Evolutionary conservation across 1,140 invertebrate genomes (phyloP), one percentile per base, ranked within the genome.

Genomic region (Pararge aegeria): DNA sequence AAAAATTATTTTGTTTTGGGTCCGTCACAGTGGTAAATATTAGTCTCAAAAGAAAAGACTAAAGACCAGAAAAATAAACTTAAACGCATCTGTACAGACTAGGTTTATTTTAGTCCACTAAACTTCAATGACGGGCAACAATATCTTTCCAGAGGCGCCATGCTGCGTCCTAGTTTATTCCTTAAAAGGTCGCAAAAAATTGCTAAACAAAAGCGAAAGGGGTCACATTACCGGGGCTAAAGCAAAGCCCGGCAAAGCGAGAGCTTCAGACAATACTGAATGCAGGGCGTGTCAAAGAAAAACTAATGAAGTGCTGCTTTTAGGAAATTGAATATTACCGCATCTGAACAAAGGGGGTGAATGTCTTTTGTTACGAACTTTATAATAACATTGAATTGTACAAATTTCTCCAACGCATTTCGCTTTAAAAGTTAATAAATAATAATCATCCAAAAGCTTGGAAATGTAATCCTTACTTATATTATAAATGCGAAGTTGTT

Each of bases 231-330:
- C 66, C 12, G 55, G 68, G 64, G 63, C 57, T 67, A 67, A 63
- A 66, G 67, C 57, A n/a, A 56, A 46, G 58, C 68, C 40, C 21
- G 51, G 68, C 55, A 61, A 69, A 72, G 54, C 49, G 64, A 20
- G 55, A 68, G n/a, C 30, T 30, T 38, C 53, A 68, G 75, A 80
- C 77, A 83, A 85, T 80, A 66, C 51, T 12, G 30, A 12, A 34
- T 34, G 2, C 30, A 72, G 74, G 79, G 76, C 77, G 69, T 71
- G 55, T 63, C 51, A 64, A 57, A 73, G 69, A 67, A 69, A 67
- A 81, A 74, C 79, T 83, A 83, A 85, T 85, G 79, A 85, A 83
- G 77, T 78, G 68, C 72, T 61, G 64, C 79, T 83, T 83, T 80
- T 83, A 87, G 73, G 70, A 77, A 81, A 87, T 85, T 78, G 75